Conservation (phyloP, 2,113 vertebrate genomes). For the Aegotheles bennettii region DNA sequence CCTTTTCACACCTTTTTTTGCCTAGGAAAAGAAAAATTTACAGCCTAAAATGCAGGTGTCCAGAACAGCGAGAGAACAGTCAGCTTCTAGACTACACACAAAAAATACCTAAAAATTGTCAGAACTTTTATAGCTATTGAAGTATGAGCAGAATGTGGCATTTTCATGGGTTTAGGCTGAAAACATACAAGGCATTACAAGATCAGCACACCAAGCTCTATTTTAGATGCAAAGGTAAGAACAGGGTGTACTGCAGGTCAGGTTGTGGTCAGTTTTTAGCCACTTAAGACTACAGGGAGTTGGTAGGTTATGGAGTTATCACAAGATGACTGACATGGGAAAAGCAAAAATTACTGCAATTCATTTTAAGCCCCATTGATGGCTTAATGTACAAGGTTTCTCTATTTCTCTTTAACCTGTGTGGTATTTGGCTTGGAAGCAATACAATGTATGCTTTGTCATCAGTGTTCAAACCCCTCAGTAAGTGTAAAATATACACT, state of each 20-base stretch:
- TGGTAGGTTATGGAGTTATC: neutral
- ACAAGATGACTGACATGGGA: neutral
- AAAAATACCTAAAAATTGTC: neutral
- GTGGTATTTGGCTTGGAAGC: neutral
- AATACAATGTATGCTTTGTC: neutral
- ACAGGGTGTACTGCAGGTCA: neutral
- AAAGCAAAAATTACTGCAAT: neutral
- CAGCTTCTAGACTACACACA: neutral
- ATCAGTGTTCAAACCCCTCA: neutral
- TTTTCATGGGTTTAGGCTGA: neutral
- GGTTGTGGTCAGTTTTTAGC: neutral
- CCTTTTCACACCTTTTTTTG: conserved; percentile 83
- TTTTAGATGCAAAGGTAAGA: neutral
- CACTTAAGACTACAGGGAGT: neutral
- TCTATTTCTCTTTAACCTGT: neutral
- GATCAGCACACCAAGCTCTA: neutral
- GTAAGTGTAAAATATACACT: neutral
- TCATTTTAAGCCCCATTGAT: neutral
- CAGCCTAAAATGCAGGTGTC: neutral
- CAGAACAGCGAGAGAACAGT: neutral
- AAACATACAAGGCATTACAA: neutral
- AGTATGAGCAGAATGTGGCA: neutral
- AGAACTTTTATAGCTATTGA: neutral
- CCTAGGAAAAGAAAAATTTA: conserved; percentile 55
- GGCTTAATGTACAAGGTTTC: neutral